These are phyloP conservation scores for Ochropleura leucogaster DNA, from an alignment of 2,888 invertebrate genomes.

Conservation along the genomic window DNA sequence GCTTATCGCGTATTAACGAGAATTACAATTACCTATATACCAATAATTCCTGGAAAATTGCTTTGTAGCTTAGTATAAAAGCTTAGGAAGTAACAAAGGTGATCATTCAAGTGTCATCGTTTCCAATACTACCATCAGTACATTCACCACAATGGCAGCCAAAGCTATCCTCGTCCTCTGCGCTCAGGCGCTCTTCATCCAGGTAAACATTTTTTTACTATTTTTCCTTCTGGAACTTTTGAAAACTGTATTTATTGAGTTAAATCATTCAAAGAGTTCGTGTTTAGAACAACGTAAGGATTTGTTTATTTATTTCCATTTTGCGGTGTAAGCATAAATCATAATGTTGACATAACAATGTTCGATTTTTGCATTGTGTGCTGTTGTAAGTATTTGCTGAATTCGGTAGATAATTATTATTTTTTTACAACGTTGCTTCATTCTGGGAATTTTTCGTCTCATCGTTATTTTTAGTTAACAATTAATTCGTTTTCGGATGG, in stretches of 20 bases:
- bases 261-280: too few species aligned
- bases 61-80: conserved; percentile 32
- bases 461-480: too few species aligned
- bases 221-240: too few species aligned
- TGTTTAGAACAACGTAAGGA: neutral
- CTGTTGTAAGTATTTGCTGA: neutral
- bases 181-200: conserved; percentile 48
- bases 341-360: neutral
- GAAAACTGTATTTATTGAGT: too few species aligned
- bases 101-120: conserved; percentile 39
- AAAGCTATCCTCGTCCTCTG: conserved; percentile 53
- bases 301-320: neutral
- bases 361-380: neutral
- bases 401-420: neutral
- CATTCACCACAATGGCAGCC: conserved; percentile 40
- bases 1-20: conserved; percentile 26
- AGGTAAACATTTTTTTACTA: conserved; percentile 35
- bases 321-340: neutral
- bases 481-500: too few species aligned
- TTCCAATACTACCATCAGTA: conserved; percentile 22
- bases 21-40: conserved; percentile 20
- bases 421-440: too few species aligned
- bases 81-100: neutral
- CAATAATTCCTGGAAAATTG: conserved; percentile 4
- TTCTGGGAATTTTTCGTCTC: too few species aligned